A percentile compares a stretch with the other conserved stretches of the same genome.
phyloP scores from a whole-genome alignment of 2,113 vertebrate genomes.

The Pyrgilauda ruficollis region DNA sequence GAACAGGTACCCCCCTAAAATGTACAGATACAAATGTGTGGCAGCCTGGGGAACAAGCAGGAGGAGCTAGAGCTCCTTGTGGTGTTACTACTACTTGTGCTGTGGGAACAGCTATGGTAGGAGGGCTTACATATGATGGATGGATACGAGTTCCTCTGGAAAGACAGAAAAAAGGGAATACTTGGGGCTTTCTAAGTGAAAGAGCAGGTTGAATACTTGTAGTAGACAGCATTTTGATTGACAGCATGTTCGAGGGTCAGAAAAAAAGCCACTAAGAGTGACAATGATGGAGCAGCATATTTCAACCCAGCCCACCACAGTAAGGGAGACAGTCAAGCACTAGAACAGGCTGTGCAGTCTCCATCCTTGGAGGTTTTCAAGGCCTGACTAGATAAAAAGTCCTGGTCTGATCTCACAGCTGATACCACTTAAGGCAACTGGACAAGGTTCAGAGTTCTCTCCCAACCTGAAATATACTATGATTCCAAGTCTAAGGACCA shows the following conservation, averaged over 20 bases:
- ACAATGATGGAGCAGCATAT: background rate
- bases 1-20: background rate
- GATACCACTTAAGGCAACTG: background rate
- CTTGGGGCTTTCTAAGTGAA: rapidly evolving
- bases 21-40: background rate
- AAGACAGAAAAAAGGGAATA: background rate
- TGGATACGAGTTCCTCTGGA: background rate
- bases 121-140: background rate
- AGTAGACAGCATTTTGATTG: background rate
- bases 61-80: background rate
- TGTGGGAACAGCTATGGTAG: background rate
- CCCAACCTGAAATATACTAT: background rate
- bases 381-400: background rate
- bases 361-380: background rate
- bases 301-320: background rate
- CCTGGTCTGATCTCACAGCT: background rate
- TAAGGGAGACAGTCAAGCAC: background rate
- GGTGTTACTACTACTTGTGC: background rate
- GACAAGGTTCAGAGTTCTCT: background rate
- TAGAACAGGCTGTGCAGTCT: background rate
- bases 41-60: background rate
- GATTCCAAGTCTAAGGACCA: background rate
- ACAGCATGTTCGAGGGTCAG: background rate
- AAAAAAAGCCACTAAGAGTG: background rate
- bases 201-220: background rate